A percentile compares a stretch with the other conserved stretches of the same genome.
These are phyloP conservation scores for Scaptodrosophila latifasciaeformis DNA, from an alignment of 2,888 invertebrate genomes.

Conservation along the genomic window DNA sequence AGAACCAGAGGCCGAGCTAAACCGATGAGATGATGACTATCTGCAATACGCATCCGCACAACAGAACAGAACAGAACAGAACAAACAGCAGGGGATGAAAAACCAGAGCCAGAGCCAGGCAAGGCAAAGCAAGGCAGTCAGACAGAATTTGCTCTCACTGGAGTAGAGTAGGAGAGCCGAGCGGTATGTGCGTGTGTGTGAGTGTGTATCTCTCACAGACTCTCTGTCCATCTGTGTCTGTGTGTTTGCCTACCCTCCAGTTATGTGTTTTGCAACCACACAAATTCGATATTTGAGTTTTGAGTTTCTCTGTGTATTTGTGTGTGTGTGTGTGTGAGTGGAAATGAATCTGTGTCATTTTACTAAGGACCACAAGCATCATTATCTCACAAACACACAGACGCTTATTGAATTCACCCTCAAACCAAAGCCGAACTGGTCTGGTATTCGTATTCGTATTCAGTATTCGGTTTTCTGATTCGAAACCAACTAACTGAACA, in stretches of 20 bases:
- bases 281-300: background rate
- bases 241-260: slow-evolving; percentile 36
- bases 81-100: slow-evolving; percentile 71
- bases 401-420: background rate
- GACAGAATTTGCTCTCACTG: background rate
- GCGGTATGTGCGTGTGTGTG: slow-evolving; percentile 21
- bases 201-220: background rate
- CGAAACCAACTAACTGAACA: slow-evolving; percentile 27
- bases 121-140: background rate
- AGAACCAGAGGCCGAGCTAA: too few relatives aligned
- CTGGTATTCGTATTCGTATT: too few relatives aligned
- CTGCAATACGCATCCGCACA: slow-evolving; percentile 38
- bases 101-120: slow-evolving; percentile 4
- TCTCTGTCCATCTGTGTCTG: slow-evolving; percentile 15
- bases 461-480: too few relatives aligned
- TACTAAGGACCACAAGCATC: slow-evolving; percentile 33
- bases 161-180: background rate
- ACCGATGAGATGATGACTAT: slow-evolving; percentile 48
- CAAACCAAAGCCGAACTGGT: background rate
- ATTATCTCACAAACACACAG: slow-evolving; percentile 29
- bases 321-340: slow-evolving; percentile 15
- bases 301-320: slow-evolving; percentile 11
- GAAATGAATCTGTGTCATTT: slow-evolving; percentile 64
- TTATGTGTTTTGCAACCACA: slow-evolving; percentile 17
- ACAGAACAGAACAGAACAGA: slow-evolving; percentile 1